Base-by-base conservation (phyloP, 2,113 vertebrate genomes). In the Myotis yumanensis region DNA sequence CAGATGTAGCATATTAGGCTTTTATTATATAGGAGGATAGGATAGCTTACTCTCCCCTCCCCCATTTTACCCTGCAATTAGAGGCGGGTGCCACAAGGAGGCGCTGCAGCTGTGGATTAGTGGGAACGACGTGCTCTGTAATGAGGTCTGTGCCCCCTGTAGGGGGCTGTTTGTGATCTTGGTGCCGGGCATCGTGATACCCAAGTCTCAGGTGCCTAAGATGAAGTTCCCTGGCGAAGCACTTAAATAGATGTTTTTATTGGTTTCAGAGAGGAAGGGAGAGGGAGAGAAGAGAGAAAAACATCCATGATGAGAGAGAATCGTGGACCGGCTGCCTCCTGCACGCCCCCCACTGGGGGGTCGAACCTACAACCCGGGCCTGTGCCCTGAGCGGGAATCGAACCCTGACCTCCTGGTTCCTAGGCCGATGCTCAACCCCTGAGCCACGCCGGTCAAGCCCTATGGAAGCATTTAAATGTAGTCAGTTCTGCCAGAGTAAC, bases 41-140 rank as follows among this genome's bases (percentile, higher is more conserved):
- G 11, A 57, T 22, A 4, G 54, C 22, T 22, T 18, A 57, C 54
- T 20, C 54, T 66, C 46, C 16, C 10, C 7, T 23, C 30, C 20
- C 73, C 37, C 71, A 30, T 80, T 95, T 90, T 89, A 54, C 71
- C 71, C 37, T 94, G 69, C 37, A 93, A 76, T 96, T 87, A 64
- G 8, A 0, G 17, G 18, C 8, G 9, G 2, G 84, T 12, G 17
- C 32, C 80, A 72, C 18, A 40, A 59, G 95, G 64, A 91, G 76
- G 37, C 20, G 3, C 0, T 62, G 7, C 72, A 43, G 68, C 14
- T 11, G 40, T 12, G 0, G 68, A 54, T 59, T 22, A 32, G 11
- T 54, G 43, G 15, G 66, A 71, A 30, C 17, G 28, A 51, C 5
- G 4, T 15, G 35, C 5, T 86, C 15, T 16, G n/a, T 69, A 7